Evolutionary conservation across 2,797 vertebrate genomes (phyloP).

Genomic region (Coregonus suidteri): DNA sequence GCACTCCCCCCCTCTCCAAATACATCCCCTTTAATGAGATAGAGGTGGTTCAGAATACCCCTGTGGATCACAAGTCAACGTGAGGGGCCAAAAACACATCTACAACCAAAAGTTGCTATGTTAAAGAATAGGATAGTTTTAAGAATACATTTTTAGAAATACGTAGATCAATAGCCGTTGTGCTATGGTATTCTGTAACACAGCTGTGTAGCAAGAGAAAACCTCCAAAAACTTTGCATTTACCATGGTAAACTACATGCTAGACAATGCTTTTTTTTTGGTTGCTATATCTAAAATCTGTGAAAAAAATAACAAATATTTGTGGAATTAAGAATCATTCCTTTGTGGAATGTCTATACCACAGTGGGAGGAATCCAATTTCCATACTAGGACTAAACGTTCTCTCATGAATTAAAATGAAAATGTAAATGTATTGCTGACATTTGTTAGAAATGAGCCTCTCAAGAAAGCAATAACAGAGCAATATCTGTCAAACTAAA

Average conservation of each 20-base stretch:
- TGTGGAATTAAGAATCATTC: not conserved
- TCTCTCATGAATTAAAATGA: slow-evolving; percentile 66
- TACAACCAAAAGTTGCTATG: not conserved
- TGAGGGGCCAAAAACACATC: not conserved
- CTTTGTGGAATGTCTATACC: not conserved
- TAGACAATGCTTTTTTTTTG: not conserved
- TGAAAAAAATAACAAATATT: not conserved
- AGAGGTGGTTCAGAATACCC: not conserved
- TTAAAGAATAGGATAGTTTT: not conserved
- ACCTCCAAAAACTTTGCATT: not conserved
- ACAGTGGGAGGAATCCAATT: slow-evolving; percentile 50
- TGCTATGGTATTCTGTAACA: not conserved
- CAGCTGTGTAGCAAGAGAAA: not conserved
- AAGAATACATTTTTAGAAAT: not conserved
- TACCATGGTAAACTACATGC: not conserved
- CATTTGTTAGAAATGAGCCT: slow-evolving; percentile 39
- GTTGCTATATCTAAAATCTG: not conserved
- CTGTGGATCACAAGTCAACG: not conserved
- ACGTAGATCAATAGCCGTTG: not conserved
- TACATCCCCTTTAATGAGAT: not conserved
- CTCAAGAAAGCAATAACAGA: not conserved
- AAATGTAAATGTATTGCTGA: slow-evolving; percentile 51
- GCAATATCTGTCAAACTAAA: not conserved
- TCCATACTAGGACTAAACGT: slow-evolving; percentile 63
- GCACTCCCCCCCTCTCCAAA: slow-evolving; percentile 10